phyloP scores from a whole-genome alignment of 2,113 vertebrate genomes.

The Oreotragus oreotragus region DNA sequence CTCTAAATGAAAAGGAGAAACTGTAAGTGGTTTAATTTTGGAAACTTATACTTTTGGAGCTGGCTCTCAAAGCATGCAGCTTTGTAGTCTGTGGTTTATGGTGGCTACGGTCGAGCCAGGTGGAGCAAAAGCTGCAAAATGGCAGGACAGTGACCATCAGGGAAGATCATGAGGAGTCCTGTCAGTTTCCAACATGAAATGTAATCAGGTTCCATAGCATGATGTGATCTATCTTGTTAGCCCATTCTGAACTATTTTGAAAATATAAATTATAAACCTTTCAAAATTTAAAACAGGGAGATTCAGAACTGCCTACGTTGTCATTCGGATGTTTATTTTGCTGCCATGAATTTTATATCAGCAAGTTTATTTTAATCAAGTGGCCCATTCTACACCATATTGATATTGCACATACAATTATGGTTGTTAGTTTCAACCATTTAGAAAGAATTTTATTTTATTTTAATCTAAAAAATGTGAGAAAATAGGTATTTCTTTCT shows the following conservation, averaged over 20 bases:
- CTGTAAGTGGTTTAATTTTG: slow-evolving; percentile 14
- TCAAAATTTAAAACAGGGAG: slow-evolving; percentile 38
- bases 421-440: slow-evolving; percentile 4
- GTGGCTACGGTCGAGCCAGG: slow-evolving; percentile 52
- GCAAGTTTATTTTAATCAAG: slow-evolving; percentile 57
- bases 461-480: no score
- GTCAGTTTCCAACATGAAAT: slow-evolving; percentile 48
- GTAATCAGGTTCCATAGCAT: not conserved
- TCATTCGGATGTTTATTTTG: slow-evolving; percentile 35
- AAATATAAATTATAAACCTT: slow-evolving; percentile 55
- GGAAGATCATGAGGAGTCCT: slow-evolving; percentile 21
- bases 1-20: not conserved
- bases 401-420: slow-evolving; percentile 14
- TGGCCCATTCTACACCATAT: slow-evolving; percentile 14
- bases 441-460: slow-evolving; percentile 24
- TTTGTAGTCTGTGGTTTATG: slow-evolving; percentile 54
- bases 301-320: not conserved
- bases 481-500: slow-evolving; percentile 65
- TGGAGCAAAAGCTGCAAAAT: slow-evolving; percentile 63
- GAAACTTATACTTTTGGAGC: slow-evolving; percentile 32
- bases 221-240: slow-evolving; percentile 50
- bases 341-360: slow-evolving; percentile 18
- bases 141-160: slow-evolving; percentile 61
- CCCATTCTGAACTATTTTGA: slow-evolving; percentile 54
- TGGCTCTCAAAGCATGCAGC: not conserved